Base-by-base conservation (phyloP, 2,888 invertebrate genomes). In the Parelbella ahira region DNA sequence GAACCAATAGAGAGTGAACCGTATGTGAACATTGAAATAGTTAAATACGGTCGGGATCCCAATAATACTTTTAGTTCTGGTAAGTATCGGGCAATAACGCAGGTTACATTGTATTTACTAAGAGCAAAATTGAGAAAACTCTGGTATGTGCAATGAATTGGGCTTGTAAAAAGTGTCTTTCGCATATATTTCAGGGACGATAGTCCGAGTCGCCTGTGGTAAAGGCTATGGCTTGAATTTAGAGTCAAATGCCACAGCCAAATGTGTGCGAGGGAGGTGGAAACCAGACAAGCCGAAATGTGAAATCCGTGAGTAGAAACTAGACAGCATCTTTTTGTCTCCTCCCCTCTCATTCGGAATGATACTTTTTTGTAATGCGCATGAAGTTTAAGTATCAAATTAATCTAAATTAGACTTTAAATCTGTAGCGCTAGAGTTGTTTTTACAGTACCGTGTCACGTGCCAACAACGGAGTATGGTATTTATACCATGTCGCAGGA, bases 261-360 rank as follows among this genome's bases (percentile, higher is more conserved):
- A 92, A 60, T 97, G 97, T 68, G 91, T 93, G 1, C 89, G 94
- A 48, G 96, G 97, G 0, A 89, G 93, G 51, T 97, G 97, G 97
- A 93, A 92, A 58, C 95, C 95, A 0, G 90, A 91, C 47, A 92
- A 91, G 54, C 96, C 97, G 0, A 90, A 90, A 56, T 97, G 97
- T 70, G 88, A 92, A 61, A 93, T 95, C 62, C 86, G 95, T 95
- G 86, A 90, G 91, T 88, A 53, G 33, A 38, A 10, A 43, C 18
- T 25, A 23, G 20, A 33, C 19, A 20, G 20, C 32, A 33, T 11
- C 23, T 4, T 8, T 23, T n/a, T n/a, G n/a, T n/a, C 24, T 24
- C 4, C 10, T 8, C 15, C 11, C 11, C 4, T 24, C 12, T 24
- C 19, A 8, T 25, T 19, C 12, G 46, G 49, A 53, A 52, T 54